Evolutionary conservation across 2,888 invertebrate genomes (phyloP).

Genomic region (Andrena flavipes): DNA sequence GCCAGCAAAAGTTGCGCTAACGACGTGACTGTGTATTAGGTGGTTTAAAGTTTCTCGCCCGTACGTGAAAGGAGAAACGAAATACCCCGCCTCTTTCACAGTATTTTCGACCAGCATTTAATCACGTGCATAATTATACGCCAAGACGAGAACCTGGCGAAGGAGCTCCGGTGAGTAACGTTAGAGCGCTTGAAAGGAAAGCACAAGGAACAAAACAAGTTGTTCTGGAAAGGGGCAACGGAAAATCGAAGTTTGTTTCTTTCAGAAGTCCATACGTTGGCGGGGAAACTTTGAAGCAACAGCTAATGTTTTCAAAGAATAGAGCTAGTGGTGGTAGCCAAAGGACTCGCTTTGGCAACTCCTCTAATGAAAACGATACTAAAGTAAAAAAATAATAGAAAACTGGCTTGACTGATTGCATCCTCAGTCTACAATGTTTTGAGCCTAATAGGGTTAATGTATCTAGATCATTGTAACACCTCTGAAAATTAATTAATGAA

Average conservation of each 20-base stretch:
- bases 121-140: conserved; percentile 39
- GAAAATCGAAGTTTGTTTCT: neutral
- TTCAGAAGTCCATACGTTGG: neutral
- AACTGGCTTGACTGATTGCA: too few relatives aligned
- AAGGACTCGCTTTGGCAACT: neutral
- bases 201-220: conserved; percentile 6
- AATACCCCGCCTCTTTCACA: neutral
- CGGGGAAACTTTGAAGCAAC: conserved; percentile 18
- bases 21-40: too few relatives aligned
- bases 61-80: neutral
- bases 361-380: neutral
- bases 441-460: too few relatives aligned
- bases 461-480: too few relatives aligned
- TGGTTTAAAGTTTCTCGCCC: too few relatives aligned
- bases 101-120: neutral
- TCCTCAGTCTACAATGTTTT: too few relatives aligned
- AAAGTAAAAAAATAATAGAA: too few relatives aligned
- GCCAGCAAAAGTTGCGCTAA: too few relatives aligned
- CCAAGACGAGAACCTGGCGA: neutral
- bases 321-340: neutral
- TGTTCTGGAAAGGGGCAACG: conserved; percentile 3
- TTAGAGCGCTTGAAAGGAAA: neutral
- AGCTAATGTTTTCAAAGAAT: neutral
- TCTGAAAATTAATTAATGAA: too few relatives aligned
- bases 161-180: neutral